Conservation (phyloP, 2,888 invertebrate genomes). For the Cosmopolites sordidus region DNA sequence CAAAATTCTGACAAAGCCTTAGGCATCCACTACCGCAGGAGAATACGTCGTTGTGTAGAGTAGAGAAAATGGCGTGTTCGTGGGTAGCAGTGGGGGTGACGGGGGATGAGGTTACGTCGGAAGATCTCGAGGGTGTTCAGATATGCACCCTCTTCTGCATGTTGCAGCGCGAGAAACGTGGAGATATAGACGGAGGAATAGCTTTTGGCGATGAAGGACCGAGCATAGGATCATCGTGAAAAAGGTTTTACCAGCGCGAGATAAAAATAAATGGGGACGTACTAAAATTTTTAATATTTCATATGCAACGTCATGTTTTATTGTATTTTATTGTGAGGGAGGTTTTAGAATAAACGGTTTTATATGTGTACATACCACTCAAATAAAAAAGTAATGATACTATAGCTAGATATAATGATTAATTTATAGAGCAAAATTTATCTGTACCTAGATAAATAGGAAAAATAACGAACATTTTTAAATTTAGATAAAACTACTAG, state of each 20-base stretch:
- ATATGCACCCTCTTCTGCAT: constrained; percentile 1
- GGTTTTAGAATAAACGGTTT: not conserved
- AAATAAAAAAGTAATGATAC: no score
- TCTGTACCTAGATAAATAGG: no score
- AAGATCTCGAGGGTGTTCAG: constrained; percentile 1
- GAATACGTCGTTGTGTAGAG: not conserved
- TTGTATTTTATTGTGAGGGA: not conserved
- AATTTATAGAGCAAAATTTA: no score
- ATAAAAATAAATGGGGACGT: not conserved
- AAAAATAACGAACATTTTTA: no score
- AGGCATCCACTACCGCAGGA: not conserved
- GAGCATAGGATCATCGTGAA: not conserved
- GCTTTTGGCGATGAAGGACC: not conserved
- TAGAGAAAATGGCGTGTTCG: not conserved
- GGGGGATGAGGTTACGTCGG: not conserved
- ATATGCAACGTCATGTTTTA: not conserved
- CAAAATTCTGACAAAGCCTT: not conserved
- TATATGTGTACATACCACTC: no score
- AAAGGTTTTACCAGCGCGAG: not conserved
- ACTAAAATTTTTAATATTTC: not conserved
- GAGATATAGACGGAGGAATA: not conserved
- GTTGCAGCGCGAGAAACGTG: not conserved
- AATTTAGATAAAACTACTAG: no score
- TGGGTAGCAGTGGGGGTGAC: not conserved
- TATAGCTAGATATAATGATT: no score